Base-by-base conservation (phyloP, 2,797 vertebrate genomes). In the Lateolabrax maculatus region DNA sequence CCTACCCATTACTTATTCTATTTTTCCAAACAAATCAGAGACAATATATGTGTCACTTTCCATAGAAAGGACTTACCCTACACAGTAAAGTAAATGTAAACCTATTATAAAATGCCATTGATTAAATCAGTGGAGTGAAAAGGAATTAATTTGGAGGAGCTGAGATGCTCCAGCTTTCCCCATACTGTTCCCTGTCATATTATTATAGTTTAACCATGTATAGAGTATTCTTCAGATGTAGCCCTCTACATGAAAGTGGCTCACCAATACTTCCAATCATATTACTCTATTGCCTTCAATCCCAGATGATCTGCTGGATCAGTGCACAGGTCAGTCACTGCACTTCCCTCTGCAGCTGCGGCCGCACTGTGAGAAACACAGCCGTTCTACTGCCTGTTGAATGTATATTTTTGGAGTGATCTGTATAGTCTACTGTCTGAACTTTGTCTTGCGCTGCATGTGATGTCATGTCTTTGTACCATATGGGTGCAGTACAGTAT, bases 361-460 rank as follows among this genome's bases (percentile, higher is more conserved):
- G 71, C 73, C 58, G 4, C 37, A 60, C 51, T 66, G 81, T 70
- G 46, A 63, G n/a, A 56, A 67, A 48, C 49, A 2, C 68, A 57
- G 79, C 52, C 75, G n/a, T 57, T 67, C 80, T 75, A 71, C 73
- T 46, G 68, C 51, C 56, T 71, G 67, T 60, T 74, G 41, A 37
- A 85, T 85, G 88, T 90, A 82, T 90, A 90, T 91, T 90, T 91
- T 60, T 67, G 71, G 77, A 91, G 58, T 3, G 68, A 77, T 77
- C 73, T 81, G 85, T 89, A 15, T 89, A 89, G 86, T 90, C 85
- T 90, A 71, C 79, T 34, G 67, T 81, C 68, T 71, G 80, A 71
- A 73, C 55, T 46, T 81, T 77, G 58, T 77, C 73, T 51, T 62
- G 55, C 66, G 3, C 76, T 74, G 58, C 77, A 53, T 87, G 76